phyloP scores from a whole-genome alignment of 2,888 invertebrate species.

The Drosophila sordidula region DNA sequence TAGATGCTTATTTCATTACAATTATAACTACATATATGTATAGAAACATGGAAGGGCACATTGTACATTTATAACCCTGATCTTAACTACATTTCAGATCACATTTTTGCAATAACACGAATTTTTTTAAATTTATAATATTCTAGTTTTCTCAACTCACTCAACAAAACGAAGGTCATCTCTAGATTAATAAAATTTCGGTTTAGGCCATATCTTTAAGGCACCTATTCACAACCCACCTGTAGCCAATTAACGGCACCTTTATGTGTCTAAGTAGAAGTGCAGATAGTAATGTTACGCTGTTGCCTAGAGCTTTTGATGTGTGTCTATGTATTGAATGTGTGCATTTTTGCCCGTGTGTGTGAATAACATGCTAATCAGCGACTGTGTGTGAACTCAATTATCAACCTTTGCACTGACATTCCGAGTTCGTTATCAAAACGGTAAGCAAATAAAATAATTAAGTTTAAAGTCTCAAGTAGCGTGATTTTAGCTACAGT shows the following conservation, averaged over 20 bases:
- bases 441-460: conserved; percentile 14
- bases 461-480: conserved; percentile 21
- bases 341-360: neutral
- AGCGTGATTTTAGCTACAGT: neutral
- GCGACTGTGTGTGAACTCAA: conserved; percentile 31
- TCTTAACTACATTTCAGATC: no score
- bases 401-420: conserved; percentile 48
- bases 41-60: no score
- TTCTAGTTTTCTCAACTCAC: no score
- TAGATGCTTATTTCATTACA: no score
- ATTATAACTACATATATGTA: no score
- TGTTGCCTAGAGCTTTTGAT: neutral
- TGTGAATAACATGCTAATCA: conserved; percentile 41
- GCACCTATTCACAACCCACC: neutral
- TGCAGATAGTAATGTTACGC: conserved; percentile 3
- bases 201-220: conserved; percentile 1
- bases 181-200: no score
- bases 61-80: no score
- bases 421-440: conserved; percentile 28
- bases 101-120: no score
- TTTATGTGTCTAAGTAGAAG: neutral
- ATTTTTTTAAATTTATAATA: no score
- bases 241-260: conserved; percentile 17
- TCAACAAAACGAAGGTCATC: no score
- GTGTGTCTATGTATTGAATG: neutral